A percentile compares a stretch with the other conserved stretches of the same genome.
These are phyloP conservation scores for Corbicula japonica DNA, from an alignment of 2,888 invertebrate genomes.

Conservation along the genomic window DNA sequence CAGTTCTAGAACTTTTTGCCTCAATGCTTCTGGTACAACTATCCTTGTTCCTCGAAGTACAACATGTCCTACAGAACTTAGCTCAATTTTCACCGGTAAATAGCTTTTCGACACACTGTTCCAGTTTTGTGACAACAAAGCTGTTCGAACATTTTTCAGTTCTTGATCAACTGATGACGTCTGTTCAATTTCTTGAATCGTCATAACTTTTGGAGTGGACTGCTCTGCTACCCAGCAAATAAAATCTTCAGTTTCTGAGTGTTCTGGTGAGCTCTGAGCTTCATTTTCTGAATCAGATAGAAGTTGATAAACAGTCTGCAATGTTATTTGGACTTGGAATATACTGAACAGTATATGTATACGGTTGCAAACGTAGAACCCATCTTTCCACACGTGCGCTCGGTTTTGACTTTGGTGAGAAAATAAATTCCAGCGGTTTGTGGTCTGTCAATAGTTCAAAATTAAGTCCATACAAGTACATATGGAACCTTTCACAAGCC, in stretches of 20 bases:
- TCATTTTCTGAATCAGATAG: not conserved
- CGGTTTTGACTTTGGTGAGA: conserved; percentile 69
- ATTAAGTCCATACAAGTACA: conserved; percentile 69
- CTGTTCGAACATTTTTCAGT: conserved; percentile 1
- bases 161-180: not conserved
- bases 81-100: conserved; percentile 45
- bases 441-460: conserved; percentile 75
- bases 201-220: conserved; percentile 32
- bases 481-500: conserved; percentile 75
- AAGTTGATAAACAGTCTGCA: conserved; percentile 55
- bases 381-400: conserved; percentile 75
- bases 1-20: conserved; percentile 44
- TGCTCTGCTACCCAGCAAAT: conserved; percentile 24
- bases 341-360: conserved; percentile 48
- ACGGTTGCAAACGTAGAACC: conserved; percentile 67
- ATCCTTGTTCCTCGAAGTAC: conserved; percentile 62
- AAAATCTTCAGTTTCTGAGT: conserved; percentile 26
- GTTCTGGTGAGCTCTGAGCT: not conserved
- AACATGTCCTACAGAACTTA: conserved; percentile 56
- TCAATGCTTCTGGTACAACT: conserved; percentile 52
- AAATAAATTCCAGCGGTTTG: conserved; percentile 73
- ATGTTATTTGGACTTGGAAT: conserved; percentile 52
- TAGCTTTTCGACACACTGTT: conserved; percentile 35
- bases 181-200: conserved; percentile 15
- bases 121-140: conserved; percentile 34